A percentile compares a stretch with the other conserved stretches of the same genome.
These are phyloP conservation scores for Kryphioiulus occultus DNA, from an alignment of 2,888 invertebrate genomes.

Conservation along the genomic window DNA sequence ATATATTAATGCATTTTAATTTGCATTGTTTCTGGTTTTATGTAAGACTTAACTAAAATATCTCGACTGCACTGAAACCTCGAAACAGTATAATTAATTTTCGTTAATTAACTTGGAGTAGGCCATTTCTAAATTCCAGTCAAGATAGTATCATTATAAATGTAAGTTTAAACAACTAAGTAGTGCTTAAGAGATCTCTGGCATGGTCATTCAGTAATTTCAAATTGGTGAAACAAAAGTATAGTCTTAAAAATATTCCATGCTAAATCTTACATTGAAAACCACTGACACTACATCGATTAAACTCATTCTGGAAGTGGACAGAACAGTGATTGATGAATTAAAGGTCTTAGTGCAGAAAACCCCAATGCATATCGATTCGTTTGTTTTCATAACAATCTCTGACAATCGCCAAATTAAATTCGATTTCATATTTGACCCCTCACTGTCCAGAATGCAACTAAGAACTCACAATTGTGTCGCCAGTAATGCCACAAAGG, in stretches of 20 bases:
- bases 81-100: not conserved
- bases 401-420: not conserved
- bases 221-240: not conserved
- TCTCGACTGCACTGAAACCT: not conserved
- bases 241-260: not conserved
- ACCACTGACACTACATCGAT: not conserved
- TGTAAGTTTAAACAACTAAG: no score
- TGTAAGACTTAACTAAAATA: not conserved
- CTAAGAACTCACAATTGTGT: not conserved
- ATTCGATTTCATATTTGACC: not conserved
- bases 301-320: no score
- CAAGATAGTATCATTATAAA: not conserved
- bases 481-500: not conserved
- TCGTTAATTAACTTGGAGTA: not conserved
- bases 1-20: not conserved
- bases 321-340: no score
- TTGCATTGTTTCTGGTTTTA: not conserved
- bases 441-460: not conserved
- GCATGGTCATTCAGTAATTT: not conserved
- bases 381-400: not conserved
- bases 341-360: no score
- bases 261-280: not conserved
- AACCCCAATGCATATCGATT: no score
- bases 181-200: not conserved
- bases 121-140: not conserved